These are phyloP conservation scores for Porites lutea DNA, from an alignment of 64 coral and sea anemone genomes.

Conservation along the genomic window DNA sequence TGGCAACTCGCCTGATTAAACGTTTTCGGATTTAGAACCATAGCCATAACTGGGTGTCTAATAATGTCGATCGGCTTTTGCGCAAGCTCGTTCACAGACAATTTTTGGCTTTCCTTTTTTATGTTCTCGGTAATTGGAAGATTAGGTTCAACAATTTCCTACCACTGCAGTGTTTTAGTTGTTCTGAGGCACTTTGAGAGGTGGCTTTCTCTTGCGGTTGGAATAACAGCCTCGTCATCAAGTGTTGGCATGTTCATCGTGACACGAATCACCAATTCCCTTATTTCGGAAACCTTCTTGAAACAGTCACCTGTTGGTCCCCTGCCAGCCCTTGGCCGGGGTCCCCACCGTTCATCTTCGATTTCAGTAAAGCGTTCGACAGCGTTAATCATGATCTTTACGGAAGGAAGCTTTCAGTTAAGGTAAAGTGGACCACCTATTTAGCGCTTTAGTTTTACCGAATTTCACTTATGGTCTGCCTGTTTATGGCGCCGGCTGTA, in stretches of 20 bases:
- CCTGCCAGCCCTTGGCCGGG: too few relatives aligned
- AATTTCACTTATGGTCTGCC: too few relatives aligned
- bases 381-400: too few relatives aligned
- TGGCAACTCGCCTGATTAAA: not conserved
- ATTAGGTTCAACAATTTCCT: not conserved
- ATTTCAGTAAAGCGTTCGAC: too few relatives aligned
- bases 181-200: not conserved
- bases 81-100: not conserved
- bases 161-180: not conserved
- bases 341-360: too few relatives aligned
- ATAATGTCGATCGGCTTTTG: not conserved
- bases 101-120: not conserved
- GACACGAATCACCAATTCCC: not conserved
- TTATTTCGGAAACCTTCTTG: too few relatives aligned
- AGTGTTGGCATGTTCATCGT: conserved; percentile 12
- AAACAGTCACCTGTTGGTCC: too few relatives aligned
- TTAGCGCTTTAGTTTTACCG: too few relatives aligned
- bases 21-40: not conserved
- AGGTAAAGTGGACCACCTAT: too few relatives aligned
- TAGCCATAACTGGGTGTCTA: not conserved
- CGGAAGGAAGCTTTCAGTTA: too few relatives aligned
- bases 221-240: not conserved
- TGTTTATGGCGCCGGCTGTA: too few relatives aligned
- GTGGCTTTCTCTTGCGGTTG: not conserved
- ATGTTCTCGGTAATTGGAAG: not conserved